Evolutionary conservation across 2,888 invertebrate genomes (phyloP).

Genomic region (Athalia rosae): DNA sequence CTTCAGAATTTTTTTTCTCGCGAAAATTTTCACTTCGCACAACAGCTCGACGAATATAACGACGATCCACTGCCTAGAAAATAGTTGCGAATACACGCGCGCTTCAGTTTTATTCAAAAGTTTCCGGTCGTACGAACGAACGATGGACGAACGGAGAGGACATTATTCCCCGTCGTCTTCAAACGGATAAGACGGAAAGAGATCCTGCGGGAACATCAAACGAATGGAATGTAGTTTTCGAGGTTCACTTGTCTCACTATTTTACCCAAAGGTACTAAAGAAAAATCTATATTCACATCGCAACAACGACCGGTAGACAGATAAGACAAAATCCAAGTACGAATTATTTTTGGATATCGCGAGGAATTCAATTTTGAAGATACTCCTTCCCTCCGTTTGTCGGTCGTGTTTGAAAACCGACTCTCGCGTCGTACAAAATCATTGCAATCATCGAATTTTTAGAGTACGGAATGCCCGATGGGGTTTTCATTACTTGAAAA

Average conservation of each 20-base stretch:
- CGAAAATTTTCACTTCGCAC: too few relatives aligned
- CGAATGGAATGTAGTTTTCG: constrained; percentile 20
- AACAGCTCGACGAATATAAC: not conserved
- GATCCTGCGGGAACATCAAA: constrained; percentile 15
- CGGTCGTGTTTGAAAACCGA: too few relatives aligned
- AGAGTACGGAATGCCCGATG: not conserved
- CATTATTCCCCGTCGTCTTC: not conserved
- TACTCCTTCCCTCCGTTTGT: too few relatives aligned
- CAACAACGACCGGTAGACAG: too few relatives aligned
- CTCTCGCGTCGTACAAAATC: too few relatives aligned
- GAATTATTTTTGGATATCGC: too few relatives aligned
- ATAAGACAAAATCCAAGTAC: too few relatives aligned
- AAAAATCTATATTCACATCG: too few relatives aligned
- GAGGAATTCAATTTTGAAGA: too few relatives aligned
- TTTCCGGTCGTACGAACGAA: constrained; percentile 9
- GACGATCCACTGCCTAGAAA: not conserved
- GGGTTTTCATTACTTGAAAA: too few relatives aligned
- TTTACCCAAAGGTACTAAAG: not conserved
- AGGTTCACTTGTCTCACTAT: constrained; percentile 38
- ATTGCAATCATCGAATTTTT: too few relatives aligned
- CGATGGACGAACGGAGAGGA: not conserved
- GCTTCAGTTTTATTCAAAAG: constrained; percentile 36
- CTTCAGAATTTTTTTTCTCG: too few relatives aligned
- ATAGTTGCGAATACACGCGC: not conserved
- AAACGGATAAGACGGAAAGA: constrained; percentile 13